phyloP scores from a whole-genome alignment of 92 coral and sea anemone genomes.

The Nematostella vectensis region DNA sequence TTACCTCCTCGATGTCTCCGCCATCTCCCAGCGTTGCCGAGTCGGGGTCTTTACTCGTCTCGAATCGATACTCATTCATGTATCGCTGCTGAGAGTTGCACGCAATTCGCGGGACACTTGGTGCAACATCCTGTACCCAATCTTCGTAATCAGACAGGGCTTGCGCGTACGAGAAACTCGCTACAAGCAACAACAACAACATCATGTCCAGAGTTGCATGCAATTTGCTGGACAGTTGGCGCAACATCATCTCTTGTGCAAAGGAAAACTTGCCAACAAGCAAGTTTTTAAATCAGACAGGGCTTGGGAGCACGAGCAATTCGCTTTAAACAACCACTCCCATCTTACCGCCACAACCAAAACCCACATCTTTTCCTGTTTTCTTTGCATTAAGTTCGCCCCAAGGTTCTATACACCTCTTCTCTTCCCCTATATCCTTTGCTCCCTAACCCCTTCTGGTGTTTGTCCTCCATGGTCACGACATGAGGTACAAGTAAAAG shows the following conservation, averaged over 20 bases:
- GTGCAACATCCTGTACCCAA: conserved; percentile 89
- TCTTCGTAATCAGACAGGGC: conserved; percentile 72
- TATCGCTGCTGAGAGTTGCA: conserved; percentile 71
- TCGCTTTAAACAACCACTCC: neutral
- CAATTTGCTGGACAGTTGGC: conserved; percentile 35
- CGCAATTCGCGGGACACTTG: conserved; percentile 39
- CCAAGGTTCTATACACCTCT: neutral
- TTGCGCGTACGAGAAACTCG: conserved; percentile 56
- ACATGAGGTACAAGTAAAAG: too few relatives aligned
- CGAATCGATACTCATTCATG: conserved; percentile 87
- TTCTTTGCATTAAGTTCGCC: neutral
- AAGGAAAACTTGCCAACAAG: conserved; percentile 37
- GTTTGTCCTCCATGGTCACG: too few relatives aligned
- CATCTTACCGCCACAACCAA: conserved; percentile 37
- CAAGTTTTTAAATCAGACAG: conserved; percentile 79
- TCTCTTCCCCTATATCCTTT: neutral
- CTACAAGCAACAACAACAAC: neutral
- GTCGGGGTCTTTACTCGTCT: conserved; percentile 60
- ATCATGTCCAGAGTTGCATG: conserved; percentile 65
- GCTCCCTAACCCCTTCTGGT: too few relatives aligned
- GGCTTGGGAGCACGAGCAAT: conserved; percentile 61
- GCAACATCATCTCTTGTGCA: conserved; percentile 52
- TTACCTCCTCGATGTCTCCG: conserved; percentile 76
- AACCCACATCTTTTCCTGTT: too few relatives aligned
- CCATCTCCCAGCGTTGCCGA: conserved; percentile 90